Conservation (phyloP, 2,797 vertebrate species). For the Chelidonichthys spinosus region DNA sequence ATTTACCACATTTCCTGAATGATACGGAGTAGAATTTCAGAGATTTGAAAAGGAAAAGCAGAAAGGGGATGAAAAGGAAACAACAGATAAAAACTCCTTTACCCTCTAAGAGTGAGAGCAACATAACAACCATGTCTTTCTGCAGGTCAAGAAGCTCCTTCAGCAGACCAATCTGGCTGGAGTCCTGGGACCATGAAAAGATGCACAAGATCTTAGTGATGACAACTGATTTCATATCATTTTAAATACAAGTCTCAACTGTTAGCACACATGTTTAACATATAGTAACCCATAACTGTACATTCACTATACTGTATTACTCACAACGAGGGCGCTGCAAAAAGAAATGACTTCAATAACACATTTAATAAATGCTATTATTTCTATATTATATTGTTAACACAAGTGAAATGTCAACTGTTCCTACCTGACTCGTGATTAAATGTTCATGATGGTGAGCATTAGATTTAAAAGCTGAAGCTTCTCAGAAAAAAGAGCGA, state of each 20-base stretch:
- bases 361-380: too few species aligned
- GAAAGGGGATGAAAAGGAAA: not conserved
- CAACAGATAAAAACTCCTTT: constrained; percentile 31
- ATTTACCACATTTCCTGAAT: constrained; percentile 94
- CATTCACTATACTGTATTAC: constrained; percentile 27
- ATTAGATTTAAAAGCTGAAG: constrained; percentile 21
- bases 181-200: constrained; percentile 85
- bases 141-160: constrained; percentile 96
- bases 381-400: not conserved
- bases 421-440: not conserved
- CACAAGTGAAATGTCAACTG: not conserved
- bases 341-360: constrained; percentile 9
- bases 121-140: constrained; percentile 99
- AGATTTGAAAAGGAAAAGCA: constrained; percentile 13
- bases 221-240: not conserved
- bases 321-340: constrained; percentile 34
- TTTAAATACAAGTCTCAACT: constrained; percentile 30
- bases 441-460: not conserved
- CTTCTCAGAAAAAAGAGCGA: constrained; percentile 1
- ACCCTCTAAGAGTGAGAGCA: constrained; percentile 95
- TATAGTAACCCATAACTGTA: constrained; percentile 25
- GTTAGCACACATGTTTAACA: constrained; percentile 47
- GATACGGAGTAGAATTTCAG: constrained; percentile 24
- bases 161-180: constrained; percentile 93
- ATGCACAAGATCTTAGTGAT: constrained; percentile 56